These are phyloP conservation scores for Agraylea sexmaculata DNA, from an alignment of 1,140 invertebrate species.

Conservation along the genomic window DNA sequence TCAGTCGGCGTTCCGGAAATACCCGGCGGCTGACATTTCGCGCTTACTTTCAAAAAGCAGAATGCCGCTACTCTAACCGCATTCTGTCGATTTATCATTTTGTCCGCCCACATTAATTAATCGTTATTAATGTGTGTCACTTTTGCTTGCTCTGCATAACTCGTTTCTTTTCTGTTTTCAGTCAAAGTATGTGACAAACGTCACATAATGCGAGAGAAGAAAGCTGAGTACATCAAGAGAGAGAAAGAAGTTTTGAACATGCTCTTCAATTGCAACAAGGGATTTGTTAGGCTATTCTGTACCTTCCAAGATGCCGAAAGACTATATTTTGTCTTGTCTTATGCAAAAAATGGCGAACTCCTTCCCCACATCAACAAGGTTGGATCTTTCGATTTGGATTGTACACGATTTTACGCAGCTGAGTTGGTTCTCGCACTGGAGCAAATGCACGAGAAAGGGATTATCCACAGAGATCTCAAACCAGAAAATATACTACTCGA, in stretches of 20 bases:
- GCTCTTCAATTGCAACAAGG: slow-evolving; percentile 54
- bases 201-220: slow-evolving; percentile 85
- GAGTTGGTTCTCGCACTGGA: slow-evolving; percentile 88
- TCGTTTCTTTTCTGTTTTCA: slow-evolving; percentile 41
- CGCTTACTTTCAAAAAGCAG: no score
- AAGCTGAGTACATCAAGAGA: slow-evolving; percentile 83
- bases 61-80: no score
- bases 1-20: no score
- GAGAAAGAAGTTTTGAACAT: slow-evolving; percentile 85
- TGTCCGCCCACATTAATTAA: not conserved
- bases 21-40: no score
- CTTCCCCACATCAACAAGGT: slow-evolving; percentile 84
- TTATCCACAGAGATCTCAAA: slow-evolving; percentile 89
- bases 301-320: slow-evolving; percentile 92
- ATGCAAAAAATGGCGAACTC: slow-evolving; percentile 90
- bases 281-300: slow-evolving; percentile 88
- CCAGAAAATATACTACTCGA: slow-evolving; percentile 83
- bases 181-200: slow-evolving; percentile 94
- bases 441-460: slow-evolving; percentile 78
- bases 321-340: slow-evolving; percentile 93
- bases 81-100: no score
- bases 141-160: slow-evolving; percentile 13
- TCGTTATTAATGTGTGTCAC: slow-evolving; percentile 1
- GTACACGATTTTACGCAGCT: slow-evolving; percentile 85
- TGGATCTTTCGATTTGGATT: slow-evolving; percentile 79